These are phyloP conservation scores for Setophaga coronata DNA, from an alignment of 2,113 vertebrate genomes.

Conservation along the genomic window DNA sequence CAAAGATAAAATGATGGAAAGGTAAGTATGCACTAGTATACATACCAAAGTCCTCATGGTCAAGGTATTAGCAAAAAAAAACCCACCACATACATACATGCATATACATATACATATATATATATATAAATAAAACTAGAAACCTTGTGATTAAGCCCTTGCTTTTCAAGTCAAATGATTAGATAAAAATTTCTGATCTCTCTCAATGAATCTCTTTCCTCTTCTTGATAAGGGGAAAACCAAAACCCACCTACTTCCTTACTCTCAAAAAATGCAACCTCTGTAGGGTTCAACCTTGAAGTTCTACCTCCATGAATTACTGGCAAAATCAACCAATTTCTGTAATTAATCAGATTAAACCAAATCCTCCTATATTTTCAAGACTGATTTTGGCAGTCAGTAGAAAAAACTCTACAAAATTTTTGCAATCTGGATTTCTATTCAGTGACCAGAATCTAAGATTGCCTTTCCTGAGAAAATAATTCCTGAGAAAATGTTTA, in stretches of 20 bases:
- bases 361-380: not conserved
- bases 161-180: not conserved
- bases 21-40: not conserved
- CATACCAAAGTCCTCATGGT: not conserved
- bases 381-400: not conserved
- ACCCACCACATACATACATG: fast-evolving
- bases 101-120: too few species aligned
- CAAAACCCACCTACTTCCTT: not conserved
- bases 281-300: not conserved
- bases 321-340: not conserved
- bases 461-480: not conserved
- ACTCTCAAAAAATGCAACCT: not conserved
- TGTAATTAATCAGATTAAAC: not conserved
- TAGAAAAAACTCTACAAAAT: not conserved
- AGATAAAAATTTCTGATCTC: not conserved
- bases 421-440: not conserved
- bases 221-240: not conserved
- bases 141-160: not conserved
- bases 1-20: not conserved
- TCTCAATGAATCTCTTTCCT: not conserved
- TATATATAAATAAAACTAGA: not conserved
- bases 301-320: not conserved
- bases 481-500: not conserved
- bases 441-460: not conserved
- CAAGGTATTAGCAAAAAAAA: not conserved